Percentiles rank a stretch among this genome's conserved stretches.
Evolutionary conservation across 2,797 vertebrate genomes (phyloP).

Genomic region (Takifugu rubripes): DNA sequence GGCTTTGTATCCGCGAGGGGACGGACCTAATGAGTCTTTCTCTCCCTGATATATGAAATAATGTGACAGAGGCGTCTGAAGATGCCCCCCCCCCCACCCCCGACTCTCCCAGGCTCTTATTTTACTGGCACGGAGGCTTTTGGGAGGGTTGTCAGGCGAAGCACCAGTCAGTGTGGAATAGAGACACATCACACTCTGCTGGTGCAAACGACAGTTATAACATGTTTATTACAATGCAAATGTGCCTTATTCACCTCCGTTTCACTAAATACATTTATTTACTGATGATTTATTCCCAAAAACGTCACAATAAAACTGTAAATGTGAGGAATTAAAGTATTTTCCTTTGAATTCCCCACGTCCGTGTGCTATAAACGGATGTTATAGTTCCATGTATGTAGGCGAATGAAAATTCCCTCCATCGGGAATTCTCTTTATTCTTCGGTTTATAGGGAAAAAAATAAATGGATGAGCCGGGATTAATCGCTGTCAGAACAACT

Average conservation of each 20-base stretch:
- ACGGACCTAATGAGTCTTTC: conserved; percentile 37
- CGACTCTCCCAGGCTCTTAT: conserved; percentile 17
- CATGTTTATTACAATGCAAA: conserved; percentile 2
- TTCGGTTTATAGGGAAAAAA: conserved; percentile 29
- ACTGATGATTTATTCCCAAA: no score
- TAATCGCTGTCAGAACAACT: conserved; percentile 14
- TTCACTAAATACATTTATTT: no score
- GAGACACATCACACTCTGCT: conserved; percentile 19
- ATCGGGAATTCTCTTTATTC: conserved; percentile 29
- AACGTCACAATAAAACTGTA: no score
- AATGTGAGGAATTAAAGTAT: no score
- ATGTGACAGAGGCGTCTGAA: conserved; percentile 48
- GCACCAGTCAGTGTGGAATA: conserved; percentile 29
- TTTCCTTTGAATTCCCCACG: neutral
- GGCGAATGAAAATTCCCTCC: conserved; percentile 11
- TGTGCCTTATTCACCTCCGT: conserved; percentile 18
- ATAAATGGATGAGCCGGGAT: conserved; percentile 28
- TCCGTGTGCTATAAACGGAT: conserved; percentile 1
- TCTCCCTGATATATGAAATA: conserved; percentile 46
- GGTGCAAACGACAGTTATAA: conserved; percentile 9
- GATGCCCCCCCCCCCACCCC: conserved; percentile 19
- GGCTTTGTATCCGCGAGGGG: conserved; percentile 32
- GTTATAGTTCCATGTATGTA: conserved; percentile 6
- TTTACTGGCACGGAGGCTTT: conserved; percentile 25
- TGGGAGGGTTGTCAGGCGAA: conserved; percentile 28